These are phyloP conservation scores for Melinaea menophilus DNA, from an alignment of 2,888 invertebrate species.

Conservation along the genomic window DNA sequence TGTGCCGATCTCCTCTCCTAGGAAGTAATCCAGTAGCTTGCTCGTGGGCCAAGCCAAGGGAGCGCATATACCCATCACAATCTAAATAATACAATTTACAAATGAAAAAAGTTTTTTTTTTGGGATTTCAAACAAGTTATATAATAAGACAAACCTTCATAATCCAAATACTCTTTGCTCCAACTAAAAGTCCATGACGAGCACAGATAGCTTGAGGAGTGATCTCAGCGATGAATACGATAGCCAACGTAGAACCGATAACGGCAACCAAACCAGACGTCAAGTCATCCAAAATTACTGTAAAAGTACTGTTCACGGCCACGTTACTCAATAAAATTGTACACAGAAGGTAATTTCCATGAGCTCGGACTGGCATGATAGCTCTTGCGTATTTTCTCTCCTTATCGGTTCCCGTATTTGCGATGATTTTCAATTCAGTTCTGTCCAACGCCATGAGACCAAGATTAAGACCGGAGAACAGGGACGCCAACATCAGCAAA, in stretches of 20 bases:
- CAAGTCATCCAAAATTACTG: slow-evolving; percentile 95
- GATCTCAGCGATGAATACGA: slow-evolving; percentile 98
- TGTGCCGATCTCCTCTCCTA: slow-evolving; percentile 98
- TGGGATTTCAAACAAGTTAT: background rate
- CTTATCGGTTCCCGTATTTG: slow-evolving; percentile 92
- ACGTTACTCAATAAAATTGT: slow-evolving; percentile 91
- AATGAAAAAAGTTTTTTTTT: background rate
- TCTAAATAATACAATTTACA: slow-evolving; percentile 42
- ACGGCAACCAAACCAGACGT: slow-evolving; percentile 95
- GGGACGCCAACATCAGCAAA: slow-evolving; percentile 91
- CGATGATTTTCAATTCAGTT: slow-evolving; percentile 96
- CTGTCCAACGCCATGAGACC: slow-evolving; percentile 97
- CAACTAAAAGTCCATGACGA: slow-evolving; percentile 94
- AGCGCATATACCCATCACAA: slow-evolving; percentile 96
- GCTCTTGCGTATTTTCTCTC: slow-evolving; percentile 90
- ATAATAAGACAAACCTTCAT: slow-evolving; percentile 80
- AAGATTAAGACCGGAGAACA: slow-evolving; percentile 98
- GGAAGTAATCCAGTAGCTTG: slow-evolving; percentile 89
- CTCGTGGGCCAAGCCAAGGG: slow-evolving; percentile 97
- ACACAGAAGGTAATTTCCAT: slow-evolving; percentile 95
- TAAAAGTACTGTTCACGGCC: slow-evolving; percentile 96
- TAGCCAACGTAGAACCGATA: slow-evolving; percentile 92
- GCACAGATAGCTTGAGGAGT: slow-evolving; percentile 97
- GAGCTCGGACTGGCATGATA: slow-evolving; percentile 94
- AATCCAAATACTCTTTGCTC: slow-evolving; percentile 95